A percentile compares a stretch with the other conserved stretches of the same genome.
Evolutionary conservation across 1,140 invertebrate species (phyloP).

Genomic region (Bombus balteatus): DNA sequence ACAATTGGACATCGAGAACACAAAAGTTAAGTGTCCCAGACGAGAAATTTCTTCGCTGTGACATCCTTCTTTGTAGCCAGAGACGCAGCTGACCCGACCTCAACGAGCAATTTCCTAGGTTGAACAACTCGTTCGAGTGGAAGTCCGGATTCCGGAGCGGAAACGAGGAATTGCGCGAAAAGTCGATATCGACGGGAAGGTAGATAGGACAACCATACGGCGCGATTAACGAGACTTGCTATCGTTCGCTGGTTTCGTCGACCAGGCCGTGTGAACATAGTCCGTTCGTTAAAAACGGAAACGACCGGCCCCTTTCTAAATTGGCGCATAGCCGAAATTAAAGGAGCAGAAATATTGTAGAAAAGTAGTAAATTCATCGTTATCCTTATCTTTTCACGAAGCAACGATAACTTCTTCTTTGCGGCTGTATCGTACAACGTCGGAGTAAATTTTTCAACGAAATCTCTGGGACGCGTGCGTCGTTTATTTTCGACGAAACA

Average conservation of each 20-base stretch:
- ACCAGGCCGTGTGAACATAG: not conserved
- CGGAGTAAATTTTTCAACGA: not conserved
- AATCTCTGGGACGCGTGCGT: constrained; percentile 56
- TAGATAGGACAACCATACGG: not conserved
- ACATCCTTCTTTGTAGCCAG: not conserved
- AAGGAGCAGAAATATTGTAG: not conserved
- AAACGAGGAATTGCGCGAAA: constrained; percentile 18
- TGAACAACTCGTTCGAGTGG: constrained; percentile 40
- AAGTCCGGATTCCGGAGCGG: constrained; percentile 46
- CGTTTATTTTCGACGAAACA: constrained; percentile 45
- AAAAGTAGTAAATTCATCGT: not conserved
- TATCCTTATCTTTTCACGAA: constrained; percentile 8
- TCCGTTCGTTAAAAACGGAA: constrained; percentile 8
- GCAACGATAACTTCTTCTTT: not conserved
- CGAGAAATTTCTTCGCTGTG: constrained; percentile 3
- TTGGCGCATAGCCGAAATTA: not conserved
- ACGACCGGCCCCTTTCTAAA: not conserved
- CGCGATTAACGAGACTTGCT: constrained; percentile 18
- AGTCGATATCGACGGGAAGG: constrained; percentile 23
- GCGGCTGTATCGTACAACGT: not conserved
- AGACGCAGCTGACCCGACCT: constrained; percentile 19
- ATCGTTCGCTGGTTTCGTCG: not conserved
- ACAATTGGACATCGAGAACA: not conserved
- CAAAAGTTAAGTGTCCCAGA: constrained; percentile 12
- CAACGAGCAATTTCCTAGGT: constrained; percentile 63